Conservation (phyloP, 2,888 invertebrate genomes). For the Phortica magna region DNA sequence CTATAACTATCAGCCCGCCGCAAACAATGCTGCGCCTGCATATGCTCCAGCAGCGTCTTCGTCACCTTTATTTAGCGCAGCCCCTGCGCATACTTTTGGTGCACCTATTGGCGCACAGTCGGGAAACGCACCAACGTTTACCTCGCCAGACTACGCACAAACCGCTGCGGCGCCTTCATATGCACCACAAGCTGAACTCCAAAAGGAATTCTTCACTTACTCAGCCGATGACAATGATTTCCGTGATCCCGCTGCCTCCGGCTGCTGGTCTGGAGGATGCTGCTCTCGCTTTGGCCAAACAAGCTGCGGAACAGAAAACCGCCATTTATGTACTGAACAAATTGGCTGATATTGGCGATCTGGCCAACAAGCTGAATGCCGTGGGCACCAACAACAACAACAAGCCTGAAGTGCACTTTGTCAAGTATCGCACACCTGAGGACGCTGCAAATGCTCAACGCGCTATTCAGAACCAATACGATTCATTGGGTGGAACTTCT, state of each 20-base stretch:
- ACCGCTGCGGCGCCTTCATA: constrained; percentile 58
- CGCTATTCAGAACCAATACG: constrained; percentile 73
- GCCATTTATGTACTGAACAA: constrained; percentile 76
- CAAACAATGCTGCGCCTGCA: constrained; percentile 53
- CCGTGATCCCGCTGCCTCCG: constrained; percentile 57
- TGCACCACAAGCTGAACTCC: constrained; percentile 45
- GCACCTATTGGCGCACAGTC: constrained; percentile 42
- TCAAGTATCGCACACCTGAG: constrained; percentile 74
- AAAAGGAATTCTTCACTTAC: constrained; percentile 70
- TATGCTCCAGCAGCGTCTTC: constrained; percentile 29
- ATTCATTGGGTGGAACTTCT: constrained; percentile 64
- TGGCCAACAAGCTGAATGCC: constrained; percentile 65
- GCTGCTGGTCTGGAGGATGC: constrained; percentile 72
- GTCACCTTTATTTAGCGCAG: constrained; percentile 42
- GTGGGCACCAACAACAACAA: constrained; percentile 63
- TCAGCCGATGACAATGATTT: constrained; percentile 71
- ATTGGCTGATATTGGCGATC: constrained; percentile 67
- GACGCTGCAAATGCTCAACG: constrained; percentile 74
- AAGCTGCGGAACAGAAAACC: constrained; percentile 74
- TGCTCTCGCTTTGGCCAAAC: constrained; percentile 71
- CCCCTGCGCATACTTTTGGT: constrained; percentile 48
- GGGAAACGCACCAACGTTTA: constrained; percentile 33
- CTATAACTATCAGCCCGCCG: constrained; percentile 69
- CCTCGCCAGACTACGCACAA: constrained; percentile 46
- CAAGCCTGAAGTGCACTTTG: constrained; percentile 76